These are phyloP conservation scores for Microtus ochrogaster DNA, from an alignment of 2,113 vertebrate genomes.

Conservation along the genomic window DNA sequence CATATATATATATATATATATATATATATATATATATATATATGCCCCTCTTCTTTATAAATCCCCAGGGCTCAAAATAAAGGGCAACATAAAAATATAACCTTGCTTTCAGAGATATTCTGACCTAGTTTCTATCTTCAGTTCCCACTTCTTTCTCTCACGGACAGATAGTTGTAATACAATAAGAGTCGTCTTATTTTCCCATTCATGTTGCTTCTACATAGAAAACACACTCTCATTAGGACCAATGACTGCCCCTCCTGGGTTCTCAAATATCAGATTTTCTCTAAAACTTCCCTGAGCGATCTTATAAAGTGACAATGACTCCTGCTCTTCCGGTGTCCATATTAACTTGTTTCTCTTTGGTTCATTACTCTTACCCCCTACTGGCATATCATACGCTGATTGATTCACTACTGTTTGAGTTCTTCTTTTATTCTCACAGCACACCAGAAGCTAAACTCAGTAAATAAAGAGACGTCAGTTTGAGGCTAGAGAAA, in stretches of 20 bases:
- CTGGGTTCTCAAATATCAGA: not conserved
- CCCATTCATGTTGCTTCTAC: not conserved
- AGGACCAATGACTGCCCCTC: not conserved
- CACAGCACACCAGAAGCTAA: not conserved
- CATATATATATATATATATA: not conserved
- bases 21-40: accelerated
- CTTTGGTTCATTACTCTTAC: not conserved
- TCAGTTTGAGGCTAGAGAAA: not conserved
- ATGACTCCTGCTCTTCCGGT: not conserved
- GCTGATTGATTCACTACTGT: not conserved
- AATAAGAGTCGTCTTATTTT: not conserved
- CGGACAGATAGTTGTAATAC: not conserved
- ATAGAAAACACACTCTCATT: not conserved
- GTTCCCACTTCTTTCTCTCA: not conserved
- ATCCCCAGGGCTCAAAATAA: not conserved
- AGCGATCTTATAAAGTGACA: not conserved
- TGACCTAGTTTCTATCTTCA: not conserved
- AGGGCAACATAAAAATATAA: not conserved
- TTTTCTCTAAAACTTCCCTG: not conserved
- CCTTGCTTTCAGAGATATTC: not conserved
- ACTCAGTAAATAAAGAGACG: not conserved
- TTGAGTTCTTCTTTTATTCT: not conserved
- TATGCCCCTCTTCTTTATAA: not conserved
- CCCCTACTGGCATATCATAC: not conserved
- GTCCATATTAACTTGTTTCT: not conserved